Conservation (phyloP, 2,797 vertebrate genomes). For the Luscinia luscinia region DNA sequence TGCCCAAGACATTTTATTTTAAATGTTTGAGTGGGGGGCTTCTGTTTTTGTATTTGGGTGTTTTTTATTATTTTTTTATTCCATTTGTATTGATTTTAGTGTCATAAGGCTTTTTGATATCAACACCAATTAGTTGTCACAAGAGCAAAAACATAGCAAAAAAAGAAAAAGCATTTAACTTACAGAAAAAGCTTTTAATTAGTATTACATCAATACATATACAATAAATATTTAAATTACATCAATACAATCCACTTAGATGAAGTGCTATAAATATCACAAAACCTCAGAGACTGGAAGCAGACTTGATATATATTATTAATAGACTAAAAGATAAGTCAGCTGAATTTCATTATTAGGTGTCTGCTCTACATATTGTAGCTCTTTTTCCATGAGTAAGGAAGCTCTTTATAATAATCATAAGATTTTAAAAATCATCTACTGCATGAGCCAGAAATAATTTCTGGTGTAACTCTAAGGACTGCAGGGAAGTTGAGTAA, state of each 20-base stretch:
- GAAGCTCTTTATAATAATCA: neutral
- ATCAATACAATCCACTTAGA: slow-evolving; percentile 21
- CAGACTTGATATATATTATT: slow-evolving; percentile 27
- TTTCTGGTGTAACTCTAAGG: neutral
- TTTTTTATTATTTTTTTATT: neutral
- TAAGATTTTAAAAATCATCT: neutral
- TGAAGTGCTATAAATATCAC: slow-evolving; percentile 37
- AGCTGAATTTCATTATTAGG: neutral
- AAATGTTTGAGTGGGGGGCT: neutral
- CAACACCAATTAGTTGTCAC: neutral
- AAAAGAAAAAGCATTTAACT: neutral
- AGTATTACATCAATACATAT: neutral
- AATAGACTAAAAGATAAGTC: neutral
- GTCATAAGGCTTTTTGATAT: neutral
- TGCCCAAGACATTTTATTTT: neutral
- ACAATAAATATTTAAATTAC: slow-evolving; percentile 14
- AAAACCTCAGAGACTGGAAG: slow-evolving; percentile 14
- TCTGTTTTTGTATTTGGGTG: neutral
- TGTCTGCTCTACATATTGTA: neutral
- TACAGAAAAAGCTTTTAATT: slow-evolving; percentile 40
- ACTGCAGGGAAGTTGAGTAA: neutral
- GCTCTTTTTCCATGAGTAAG: neutral
- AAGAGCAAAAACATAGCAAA: neutral
- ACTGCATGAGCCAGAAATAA: neutral
- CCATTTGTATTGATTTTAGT: neutral